Evolutionary conservation across 2,888 invertebrate genomes (phyloP).

Genomic region (Drosophila tanythrix): DNA sequence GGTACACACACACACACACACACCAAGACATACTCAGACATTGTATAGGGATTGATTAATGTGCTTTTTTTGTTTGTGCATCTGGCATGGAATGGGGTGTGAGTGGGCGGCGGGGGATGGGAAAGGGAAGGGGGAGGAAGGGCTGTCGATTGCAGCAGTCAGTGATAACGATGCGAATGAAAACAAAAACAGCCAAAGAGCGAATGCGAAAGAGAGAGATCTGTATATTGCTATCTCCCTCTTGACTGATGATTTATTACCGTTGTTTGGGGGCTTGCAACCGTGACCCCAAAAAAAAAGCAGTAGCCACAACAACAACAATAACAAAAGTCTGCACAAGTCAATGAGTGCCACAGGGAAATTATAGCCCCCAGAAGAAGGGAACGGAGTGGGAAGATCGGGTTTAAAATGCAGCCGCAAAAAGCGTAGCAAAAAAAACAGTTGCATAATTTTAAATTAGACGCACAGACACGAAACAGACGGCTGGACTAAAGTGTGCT

Average conservation of each 20-base stretch:
- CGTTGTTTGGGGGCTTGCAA: constrained; percentile 77
- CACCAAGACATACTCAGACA: constrained; percentile 25
- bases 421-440: constrained; percentile 40
- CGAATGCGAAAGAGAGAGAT: not conserved
- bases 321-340: constrained; percentile 41
- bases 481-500: constrained; percentile 44
- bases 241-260: constrained; percentile 71
- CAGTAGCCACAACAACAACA: constrained; percentile 34
- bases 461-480: constrained; percentile 76
- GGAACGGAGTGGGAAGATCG: constrained; percentile 7
- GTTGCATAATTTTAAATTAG: constrained; percentile 81
- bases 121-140: not conserved
- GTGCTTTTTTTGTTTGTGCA: constrained; percentile 57
- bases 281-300: constrained; percentile 75
- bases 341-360: constrained; percentile 71
- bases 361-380: constrained; percentile 36
- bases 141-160: constrained; percentile 76
- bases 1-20: not conserved
- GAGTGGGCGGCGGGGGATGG: not conserved
- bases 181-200: constrained; percentile 30
- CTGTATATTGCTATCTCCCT: constrained; percentile 27
- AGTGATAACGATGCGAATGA: constrained; percentile 73
- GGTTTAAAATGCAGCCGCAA: constrained; percentile 10
- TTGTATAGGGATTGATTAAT: constrained; percentile 74
- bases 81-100: constrained; percentile 20